These are phyloP conservation scores for Neodiprion virginianus DNA, from an alignment of 1,140 invertebrate genomes.

Conservation along the genomic window DNA sequence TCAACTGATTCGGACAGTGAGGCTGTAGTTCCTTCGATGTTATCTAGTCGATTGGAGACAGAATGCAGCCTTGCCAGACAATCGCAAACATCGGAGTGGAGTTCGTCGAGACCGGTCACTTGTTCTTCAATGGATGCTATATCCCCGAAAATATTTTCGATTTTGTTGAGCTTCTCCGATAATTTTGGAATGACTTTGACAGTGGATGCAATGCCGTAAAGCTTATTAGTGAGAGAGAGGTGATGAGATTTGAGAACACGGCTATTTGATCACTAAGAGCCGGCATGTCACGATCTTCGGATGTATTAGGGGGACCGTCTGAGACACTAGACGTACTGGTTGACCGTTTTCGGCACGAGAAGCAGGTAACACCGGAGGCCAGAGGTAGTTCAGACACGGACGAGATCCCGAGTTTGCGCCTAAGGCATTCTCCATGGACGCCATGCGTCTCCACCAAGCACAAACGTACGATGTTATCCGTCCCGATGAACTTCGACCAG, in stretches of 20 bases:
- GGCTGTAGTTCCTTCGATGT: background rate
- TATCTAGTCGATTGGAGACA: background rate
- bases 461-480: slow-evolving; percentile 1
- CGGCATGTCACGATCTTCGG: no score
- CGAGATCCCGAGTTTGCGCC: background rate
- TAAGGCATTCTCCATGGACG: slow-evolving; percentile 4
- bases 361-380: background rate
- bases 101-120: background rate
- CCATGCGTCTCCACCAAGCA: background rate
- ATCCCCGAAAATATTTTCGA: background rate
- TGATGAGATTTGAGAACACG: background rate
- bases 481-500: background rate
- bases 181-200: no score
- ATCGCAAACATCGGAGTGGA: background rate
- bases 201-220: background rate
- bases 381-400: slow-evolving; percentile 1
- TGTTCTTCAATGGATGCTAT: slow-evolving; percentile 2
- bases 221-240: background rate
- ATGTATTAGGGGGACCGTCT: no score
- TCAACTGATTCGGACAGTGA: background rate
- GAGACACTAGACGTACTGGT: background rate
- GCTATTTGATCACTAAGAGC: background rate
- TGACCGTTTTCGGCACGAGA: background rate
- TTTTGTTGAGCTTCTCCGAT: no score
- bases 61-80: background rate